phyloP scores from a whole-genome alignment of 1,140 invertebrate genomes.

The Drosophila tristis region DNA sequence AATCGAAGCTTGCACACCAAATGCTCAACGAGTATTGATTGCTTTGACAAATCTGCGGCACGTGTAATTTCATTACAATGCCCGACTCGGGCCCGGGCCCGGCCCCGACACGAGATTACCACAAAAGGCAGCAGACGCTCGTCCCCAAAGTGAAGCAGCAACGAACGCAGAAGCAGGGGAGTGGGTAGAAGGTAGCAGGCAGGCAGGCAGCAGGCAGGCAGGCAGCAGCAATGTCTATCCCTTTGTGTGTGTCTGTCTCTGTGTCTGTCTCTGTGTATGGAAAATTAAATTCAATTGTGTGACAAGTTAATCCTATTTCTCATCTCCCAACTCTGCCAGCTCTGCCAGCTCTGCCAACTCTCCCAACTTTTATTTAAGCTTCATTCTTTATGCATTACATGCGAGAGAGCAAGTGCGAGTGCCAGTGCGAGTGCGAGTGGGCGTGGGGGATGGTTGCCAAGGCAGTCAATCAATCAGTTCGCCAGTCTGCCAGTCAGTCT shows the following conservation, averaged over 20 bases:
- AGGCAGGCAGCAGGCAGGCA: too few relatives aligned
- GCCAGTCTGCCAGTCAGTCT: slow-evolving; percentile 43
- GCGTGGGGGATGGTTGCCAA: slow-evolving; percentile 31
- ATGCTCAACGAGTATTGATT: slow-evolving; percentile 57
- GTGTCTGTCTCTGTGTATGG: slow-evolving; percentile 46
- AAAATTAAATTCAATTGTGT: slow-evolving; percentile 84
- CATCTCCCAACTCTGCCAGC: slow-evolving; percentile 76
- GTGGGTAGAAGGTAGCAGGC: too few relatives aligned
- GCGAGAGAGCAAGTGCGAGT: slow-evolving; percentile 27
- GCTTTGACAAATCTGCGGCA: slow-evolving; percentile 76
- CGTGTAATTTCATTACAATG: slow-evolving; percentile 74
- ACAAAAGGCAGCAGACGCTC: slow-evolving; percentile 52
- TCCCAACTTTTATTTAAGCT: slow-evolving; percentile 82
- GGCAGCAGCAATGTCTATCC: slow-evolving; percentile 9
- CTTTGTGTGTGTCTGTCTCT: slow-evolving; percentile 27
- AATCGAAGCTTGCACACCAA: slow-evolving; percentile 27
- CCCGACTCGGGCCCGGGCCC: slow-evolving; percentile 20
- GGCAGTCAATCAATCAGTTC: slow-evolving; percentile 54
- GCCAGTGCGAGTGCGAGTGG: slow-evolving; percentile 20
- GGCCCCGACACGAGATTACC: slow-evolving; percentile 43
- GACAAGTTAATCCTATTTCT: slow-evolving; percentile 84
- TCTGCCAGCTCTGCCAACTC: slow-evolving; percentile 73
- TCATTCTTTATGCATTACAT: slow-evolving; percentile 83
- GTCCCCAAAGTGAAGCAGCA: slow-evolving; percentile 67
- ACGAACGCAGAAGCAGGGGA: slow-evolving; percentile 1